Evolutionary conservation across 2,888 invertebrate species (phyloP).

Genomic region (Lamellibrachia columna): DNA sequence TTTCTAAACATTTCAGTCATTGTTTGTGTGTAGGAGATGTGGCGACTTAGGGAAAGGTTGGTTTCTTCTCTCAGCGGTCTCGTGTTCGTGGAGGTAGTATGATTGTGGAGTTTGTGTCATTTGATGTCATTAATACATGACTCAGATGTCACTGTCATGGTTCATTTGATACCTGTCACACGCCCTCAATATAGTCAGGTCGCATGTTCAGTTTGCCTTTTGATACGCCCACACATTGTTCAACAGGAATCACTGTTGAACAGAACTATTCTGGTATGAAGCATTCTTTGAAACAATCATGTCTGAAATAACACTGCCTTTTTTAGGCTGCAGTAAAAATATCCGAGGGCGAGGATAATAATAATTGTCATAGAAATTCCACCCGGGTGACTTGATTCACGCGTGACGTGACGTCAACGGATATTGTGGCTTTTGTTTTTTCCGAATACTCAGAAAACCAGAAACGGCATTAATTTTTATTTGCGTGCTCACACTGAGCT

Average conservation of each 20-base stretch:
- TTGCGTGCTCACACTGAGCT: not conserved
- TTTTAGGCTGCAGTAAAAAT: not conserved
- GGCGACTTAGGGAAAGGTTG: not conserved
- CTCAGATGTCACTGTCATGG: not conserved
- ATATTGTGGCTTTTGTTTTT: not conserved
- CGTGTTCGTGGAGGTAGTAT: not conserved
- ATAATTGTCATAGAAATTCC: not conserved
- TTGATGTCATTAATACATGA: conserved; percentile 12
- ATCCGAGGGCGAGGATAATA: not conserved
- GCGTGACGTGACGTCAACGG: not conserved
- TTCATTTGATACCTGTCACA: not conserved
- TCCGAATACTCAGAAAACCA: not conserved
- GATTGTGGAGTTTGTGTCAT: not conserved
- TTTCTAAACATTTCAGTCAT: too few relatives aligned
- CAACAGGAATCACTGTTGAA: not conserved
- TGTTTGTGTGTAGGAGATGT: too few relatives aligned
- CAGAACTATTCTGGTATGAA: not conserved
- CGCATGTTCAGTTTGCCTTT: not conserved
- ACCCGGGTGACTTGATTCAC: not conserved
- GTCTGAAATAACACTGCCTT: not conserved
- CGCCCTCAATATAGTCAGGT: not conserved
- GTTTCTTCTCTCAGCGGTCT: not conserved
- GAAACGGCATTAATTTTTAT: not conserved
- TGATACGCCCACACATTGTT: not conserved
- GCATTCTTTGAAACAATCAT: not conserved